Base-by-base conservation (phyloP, 1,140 invertebrate genomes). In the Cherax quadricarinatus region DNA sequence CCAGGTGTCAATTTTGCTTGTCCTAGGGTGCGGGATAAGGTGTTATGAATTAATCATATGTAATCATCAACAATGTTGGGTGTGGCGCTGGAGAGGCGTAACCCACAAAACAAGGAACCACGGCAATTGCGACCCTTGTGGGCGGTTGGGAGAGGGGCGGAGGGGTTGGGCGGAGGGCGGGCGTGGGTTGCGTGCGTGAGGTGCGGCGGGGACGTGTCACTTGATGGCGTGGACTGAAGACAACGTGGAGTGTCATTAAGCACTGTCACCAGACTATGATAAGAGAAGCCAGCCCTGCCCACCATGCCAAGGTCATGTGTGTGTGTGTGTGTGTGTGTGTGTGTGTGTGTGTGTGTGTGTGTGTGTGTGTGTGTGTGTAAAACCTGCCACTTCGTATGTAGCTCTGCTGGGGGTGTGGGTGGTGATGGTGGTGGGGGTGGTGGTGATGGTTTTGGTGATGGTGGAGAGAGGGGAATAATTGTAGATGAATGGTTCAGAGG, bases 11-110 rank as follows among this genome's bases (percentile, higher is more conserved):
- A 92, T 87, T 86, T 92, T 92, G 90, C 85, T 83, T 87, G 90
- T 92, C 84, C 81, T 73, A 49, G 84, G 90, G 79, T 51, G 90
- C 78, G 90, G 90, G 84, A 82, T 92, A 92, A 86, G 90, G 90
- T 92, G 90, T 92, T 92, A 92, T 92, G 90, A 92, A 92, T 92
- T 87, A 92, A 92, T 92, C 90, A 92, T 92, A 92, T 87, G 90
- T 87, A 92, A 92, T 92, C 90, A 86, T 87, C 90, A 92, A 83
- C 84, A 87, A 87, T 87, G 85, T 87, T 80, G 41, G 62, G n/a
- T 14, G 57, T n/a, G 9, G 66, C 57, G 84, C 53, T n/a, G 30
- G 85, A 92, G 53, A 16, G 78, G 53, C 80, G 75, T 51, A 87
- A 87, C 14, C 60, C 53, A 12, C 10, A 82, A 57, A 16, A 7